Evolutionary conservation across 2,113 vertebrate species (phyloP).

Genomic region (Hemibagrus wyckioides): DNA sequence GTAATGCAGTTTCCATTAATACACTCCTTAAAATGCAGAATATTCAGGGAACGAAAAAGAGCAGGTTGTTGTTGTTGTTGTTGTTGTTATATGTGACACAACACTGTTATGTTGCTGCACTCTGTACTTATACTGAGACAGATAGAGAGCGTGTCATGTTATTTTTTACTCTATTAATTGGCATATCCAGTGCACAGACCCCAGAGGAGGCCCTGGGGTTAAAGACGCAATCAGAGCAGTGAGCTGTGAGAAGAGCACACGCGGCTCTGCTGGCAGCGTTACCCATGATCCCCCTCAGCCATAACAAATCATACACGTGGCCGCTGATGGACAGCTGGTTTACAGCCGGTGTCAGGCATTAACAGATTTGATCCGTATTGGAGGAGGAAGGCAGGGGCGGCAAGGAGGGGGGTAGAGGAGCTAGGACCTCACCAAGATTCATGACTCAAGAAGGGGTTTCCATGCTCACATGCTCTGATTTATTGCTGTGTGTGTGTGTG

Average conservation of each 20-base stretch:
- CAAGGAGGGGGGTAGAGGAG: slow-evolving; percentile 10
- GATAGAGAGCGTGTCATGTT: neutral
- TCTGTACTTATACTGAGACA: too few species aligned
- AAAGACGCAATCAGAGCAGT: slow-evolving; percentile 52
- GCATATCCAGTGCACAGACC: slow-evolving; percentile 40
- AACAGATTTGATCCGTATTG: slow-evolving; percentile 68
- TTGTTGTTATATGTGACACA: too few species aligned
- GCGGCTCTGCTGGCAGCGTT: slow-evolving; percentile 34
- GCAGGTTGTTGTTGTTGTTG: neutral
- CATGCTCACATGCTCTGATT: slow-evolving; percentile 48
- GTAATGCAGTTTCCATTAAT: slow-evolving; percentile 13
- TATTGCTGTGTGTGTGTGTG: slow-evolving; percentile 5
- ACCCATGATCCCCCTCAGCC: slow-evolving; percentile 55
- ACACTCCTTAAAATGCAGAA: slow-evolving; percentile 11
- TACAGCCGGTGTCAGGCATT: slow-evolving; percentile 66
- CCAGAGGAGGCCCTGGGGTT: slow-evolving; percentile 41
- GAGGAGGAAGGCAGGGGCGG: slow-evolving; percentile 49
- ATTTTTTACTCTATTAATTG: slow-evolving; percentile 40
- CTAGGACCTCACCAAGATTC: slow-evolving; percentile 52
- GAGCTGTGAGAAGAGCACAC: slow-evolving; percentile 38
- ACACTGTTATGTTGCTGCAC: too few species aligned
- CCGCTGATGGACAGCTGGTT: slow-evolving; percentile 60
- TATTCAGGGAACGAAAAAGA: slow-evolving; percentile 2
- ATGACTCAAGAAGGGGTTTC: slow-evolving; percentile 53
- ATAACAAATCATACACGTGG: slow-evolving; percentile 53